Percentiles rank a stretch among this genome's conserved stretches.
phyloP scores from a whole-genome alignment of 2,888 invertebrate genomes.

The Tetranychus piercei region DNA sequence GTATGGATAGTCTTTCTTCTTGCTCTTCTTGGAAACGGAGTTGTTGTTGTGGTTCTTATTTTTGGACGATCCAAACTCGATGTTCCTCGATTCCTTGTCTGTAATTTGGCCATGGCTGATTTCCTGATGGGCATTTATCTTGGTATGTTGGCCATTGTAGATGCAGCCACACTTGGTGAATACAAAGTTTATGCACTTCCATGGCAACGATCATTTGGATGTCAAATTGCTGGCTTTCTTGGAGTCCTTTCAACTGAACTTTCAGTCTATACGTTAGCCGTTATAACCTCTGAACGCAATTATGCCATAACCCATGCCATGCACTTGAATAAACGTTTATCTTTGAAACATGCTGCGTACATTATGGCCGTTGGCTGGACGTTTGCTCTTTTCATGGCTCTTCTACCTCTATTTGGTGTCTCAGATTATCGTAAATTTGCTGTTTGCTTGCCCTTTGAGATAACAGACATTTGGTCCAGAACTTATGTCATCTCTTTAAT shows the following conservation, averaged over 20 bases:
- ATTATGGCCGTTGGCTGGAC: constrained; percentile 87
- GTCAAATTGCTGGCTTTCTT: constrained; percentile 80
- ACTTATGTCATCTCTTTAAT: constrained; percentile 77
- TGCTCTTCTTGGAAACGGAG: constrained; percentile 85
- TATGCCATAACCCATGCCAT: constrained; percentile 95
- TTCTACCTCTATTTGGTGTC: constrained; percentile 69
- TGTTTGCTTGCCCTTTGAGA: constrained; percentile 87
- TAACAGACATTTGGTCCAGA: constrained; percentile 54
- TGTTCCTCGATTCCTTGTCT: constrained; percentile 85
- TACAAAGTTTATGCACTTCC: constrained; percentile 88
- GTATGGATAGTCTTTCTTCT: constrained; percentile 92
- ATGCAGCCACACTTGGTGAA: constrained; percentile 83
- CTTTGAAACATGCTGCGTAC: constrained; percentile 68
- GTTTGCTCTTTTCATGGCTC: constrained; percentile 65
- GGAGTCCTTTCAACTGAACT: constrained; percentile 83
- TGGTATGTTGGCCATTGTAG: constrained; percentile 77
- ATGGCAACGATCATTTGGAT: constrained; percentile 88
- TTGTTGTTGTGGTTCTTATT: constrained; percentile 77
- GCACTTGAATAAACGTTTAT: constrained; percentile 79
- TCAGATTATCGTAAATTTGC: constrained; percentile 92
- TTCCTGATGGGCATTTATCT: constrained; percentile 92
- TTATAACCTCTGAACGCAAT: constrained; percentile 83
- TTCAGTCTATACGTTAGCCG: constrained; percentile 83
- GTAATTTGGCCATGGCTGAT: constrained; percentile 88
- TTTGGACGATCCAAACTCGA: constrained; percentile 83